Conservation (phyloP, 2,113 vertebrate genomes). For the Hassar affinis region DNA sequence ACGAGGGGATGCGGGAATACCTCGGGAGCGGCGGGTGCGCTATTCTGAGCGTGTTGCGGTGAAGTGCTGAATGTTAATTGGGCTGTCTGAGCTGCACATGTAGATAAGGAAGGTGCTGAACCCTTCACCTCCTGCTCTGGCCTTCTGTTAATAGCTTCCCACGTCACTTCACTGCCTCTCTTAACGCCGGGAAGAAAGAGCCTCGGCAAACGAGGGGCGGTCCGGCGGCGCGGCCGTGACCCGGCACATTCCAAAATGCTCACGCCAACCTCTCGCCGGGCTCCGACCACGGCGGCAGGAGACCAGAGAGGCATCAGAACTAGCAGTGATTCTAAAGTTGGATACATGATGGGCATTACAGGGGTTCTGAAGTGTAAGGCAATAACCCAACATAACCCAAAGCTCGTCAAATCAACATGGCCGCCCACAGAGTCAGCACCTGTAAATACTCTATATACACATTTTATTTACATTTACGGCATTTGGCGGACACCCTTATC, state of each 20-base stretch:
- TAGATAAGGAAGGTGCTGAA: conserved; percentile 57
- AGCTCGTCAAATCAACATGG: too few species aligned
- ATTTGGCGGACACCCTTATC: too few species aligned
- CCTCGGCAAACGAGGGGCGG: not conserved
- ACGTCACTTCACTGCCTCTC: conserved; percentile 50
- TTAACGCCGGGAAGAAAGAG: conserved; percentile 25
- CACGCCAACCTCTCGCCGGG: not conserved
- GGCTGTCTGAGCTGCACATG: conserved; percentile 50
- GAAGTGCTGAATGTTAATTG: conserved; percentile 69
- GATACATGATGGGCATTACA: not conserved
- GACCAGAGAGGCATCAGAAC: not conserved
- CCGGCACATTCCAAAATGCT: not conserved
- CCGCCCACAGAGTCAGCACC: too few species aligned
- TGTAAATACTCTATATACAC: too few species aligned
- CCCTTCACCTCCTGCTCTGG: conserved; percentile 23
- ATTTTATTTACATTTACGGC: too few species aligned
- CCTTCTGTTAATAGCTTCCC: conserved; percentile 56
- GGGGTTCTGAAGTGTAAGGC: not conserved
- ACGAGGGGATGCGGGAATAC: not conserved
- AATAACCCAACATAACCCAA: too few species aligned
- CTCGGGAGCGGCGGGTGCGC: not conserved
- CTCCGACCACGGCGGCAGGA: too few species aligned
- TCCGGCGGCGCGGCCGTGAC: not conserved
- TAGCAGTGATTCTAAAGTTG: too few species aligned
- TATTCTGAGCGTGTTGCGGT: conserved; percentile 48